Evolutionary conservation across 1,140 invertebrate genomes (phyloP), one percentile per base, ranked within the genome.

Genomic region (Leptopilina boulardi): DNA sequence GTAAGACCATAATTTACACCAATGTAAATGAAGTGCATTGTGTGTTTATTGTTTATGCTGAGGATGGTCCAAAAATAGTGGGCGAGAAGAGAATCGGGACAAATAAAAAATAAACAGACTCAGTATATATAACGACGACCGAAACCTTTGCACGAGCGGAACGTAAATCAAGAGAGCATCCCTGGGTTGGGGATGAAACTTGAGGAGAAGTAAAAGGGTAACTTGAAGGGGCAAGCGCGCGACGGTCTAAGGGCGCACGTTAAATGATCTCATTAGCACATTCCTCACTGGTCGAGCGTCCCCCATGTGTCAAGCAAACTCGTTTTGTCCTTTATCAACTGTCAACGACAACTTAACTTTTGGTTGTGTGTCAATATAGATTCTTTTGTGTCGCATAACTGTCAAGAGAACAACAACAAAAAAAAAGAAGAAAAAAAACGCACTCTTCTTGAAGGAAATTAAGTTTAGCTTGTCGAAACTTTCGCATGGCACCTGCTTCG

Each of bases 181-280:
- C 18, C 19, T 56, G 54, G 19, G n/a, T 44, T 73, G 41, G 71
- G 34, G 72, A 80, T 79, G 82, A 83, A 78, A 80, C 74, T 74
- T 72, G 71, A 73, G 38, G 78, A 84, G 81, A 79, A 79, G 66
- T 59, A 66, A n/a, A 15, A 30, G 56, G 23, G 56, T 72, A 42
- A 51, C 44, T 78, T 38, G 77, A 51, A 73, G 59, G 51, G 73
- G 41, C 19, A 76, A 21, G 23, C 21, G 23, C n/a, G 23, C 21
- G 23, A 34, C 34, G 23, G 76, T 26, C 70, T 23, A 66, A 51
- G 78, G 77, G 77, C 78, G 77, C 78, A 83, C 81, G 87, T 86
- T 89, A 89, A 90, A 91, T 89, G 89, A 90, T 89, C 89, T 89
- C 88, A 91, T 91, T 91, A 91, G 87, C 88, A 89, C 89, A 91